phyloP scores from a whole-genome alignment of 2,888 invertebrate genomes.

The Stenchaetothrips biformis region DNA sequence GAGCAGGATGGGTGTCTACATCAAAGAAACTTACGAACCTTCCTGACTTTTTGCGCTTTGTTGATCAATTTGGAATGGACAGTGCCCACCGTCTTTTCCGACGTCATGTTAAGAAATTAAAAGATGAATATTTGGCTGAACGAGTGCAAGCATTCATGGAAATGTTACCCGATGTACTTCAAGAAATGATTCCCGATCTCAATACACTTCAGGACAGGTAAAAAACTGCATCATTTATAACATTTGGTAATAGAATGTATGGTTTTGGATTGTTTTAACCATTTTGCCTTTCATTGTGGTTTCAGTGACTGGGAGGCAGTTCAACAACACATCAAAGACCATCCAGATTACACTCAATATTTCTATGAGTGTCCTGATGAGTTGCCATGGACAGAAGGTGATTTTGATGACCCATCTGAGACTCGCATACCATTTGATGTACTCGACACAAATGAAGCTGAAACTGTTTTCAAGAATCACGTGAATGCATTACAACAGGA shows the following conservation, averaged over 20 bases:
- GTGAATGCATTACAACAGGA: conserved; percentile 87
- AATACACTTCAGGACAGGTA: conserved; percentile 60
- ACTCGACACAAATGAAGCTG: conserved; percentile 84
- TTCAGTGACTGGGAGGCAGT: conserved; percentile 83
- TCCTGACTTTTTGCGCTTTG: conserved; percentile 83
- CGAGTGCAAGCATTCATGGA: conserved; percentile 72
- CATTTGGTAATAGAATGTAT: background rate
- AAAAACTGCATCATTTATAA: conserved; percentile 29
- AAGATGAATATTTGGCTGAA: conserved; percentile 73
- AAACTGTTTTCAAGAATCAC: conserved; percentile 85
- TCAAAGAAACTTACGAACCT: conserved; percentile 80
- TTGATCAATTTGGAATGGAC: conserved; percentile 77
- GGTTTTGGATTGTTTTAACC: background rate
- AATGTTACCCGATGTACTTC: conserved; percentile 68
- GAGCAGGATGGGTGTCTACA: conserved; percentile 81
- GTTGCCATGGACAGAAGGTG: conserved; percentile 71
- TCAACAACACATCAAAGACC: conserved; percentile 76
- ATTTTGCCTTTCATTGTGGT: conserved; percentile 41
- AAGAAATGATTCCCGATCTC: conserved; percentile 73
- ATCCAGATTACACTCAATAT: conserved; percentile 89
- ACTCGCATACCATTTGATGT: conserved; percentile 88
- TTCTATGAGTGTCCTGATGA: conserved; percentile 81
- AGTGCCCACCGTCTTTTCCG: conserved; percentile 66
- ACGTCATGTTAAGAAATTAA: conserved; percentile 71
- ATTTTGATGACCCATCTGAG: conserved; percentile 57